Evolutionary conservation across 2,888 invertebrate genomes (phyloP).

Genomic region (Xestia xanthographa): DNA sequence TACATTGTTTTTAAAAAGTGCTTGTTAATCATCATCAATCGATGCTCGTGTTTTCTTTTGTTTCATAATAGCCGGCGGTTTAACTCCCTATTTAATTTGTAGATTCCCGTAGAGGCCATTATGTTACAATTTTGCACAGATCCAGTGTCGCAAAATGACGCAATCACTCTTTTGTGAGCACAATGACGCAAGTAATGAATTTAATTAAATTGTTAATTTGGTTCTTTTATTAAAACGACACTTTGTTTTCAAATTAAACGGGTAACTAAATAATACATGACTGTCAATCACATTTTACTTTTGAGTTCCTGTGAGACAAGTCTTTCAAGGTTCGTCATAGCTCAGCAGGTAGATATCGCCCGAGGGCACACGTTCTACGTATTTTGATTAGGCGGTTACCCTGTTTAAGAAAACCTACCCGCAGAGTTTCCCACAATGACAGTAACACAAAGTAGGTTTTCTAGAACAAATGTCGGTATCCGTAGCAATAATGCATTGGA

Average conservation of each 20-base stretch:
- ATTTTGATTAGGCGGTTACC: conserved; percentile 28
- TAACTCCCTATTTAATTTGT: conserved; percentile 74
- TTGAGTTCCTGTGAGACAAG: not conserved
- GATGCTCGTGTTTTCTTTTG: conserved; percentile 70
- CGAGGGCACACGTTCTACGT: conserved; percentile 8
- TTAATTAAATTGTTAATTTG: conserved; percentile 73
- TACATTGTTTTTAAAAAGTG: conserved; percentile 60
- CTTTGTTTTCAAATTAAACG: conserved; percentile 35
- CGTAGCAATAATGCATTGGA: conserved; percentile 8
- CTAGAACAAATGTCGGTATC: conserved; percentile 22
- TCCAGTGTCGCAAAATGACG: conserved; percentile 74
- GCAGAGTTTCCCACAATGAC: conserved; percentile 3
- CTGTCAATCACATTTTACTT: conserved; percentile 5
- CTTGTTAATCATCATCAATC: conserved; percentile 73
- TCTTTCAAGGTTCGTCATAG: not conserved
- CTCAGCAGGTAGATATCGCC: not conserved
- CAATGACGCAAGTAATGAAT: conserved; percentile 72
- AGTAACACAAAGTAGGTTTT: conserved; percentile 16
- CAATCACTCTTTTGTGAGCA: conserved; percentile 74
- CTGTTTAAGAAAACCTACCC: conserved; percentile 21
- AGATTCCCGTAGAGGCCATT: conserved; percentile 73
- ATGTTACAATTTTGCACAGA: conserved; percentile 73
- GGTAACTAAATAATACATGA: not conserved
- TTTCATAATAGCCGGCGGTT: conserved; percentile 70
- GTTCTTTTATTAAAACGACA: conserved; percentile 63